A percentile compares a stretch with the other conserved stretches of the same genome.
These are phyloP conservation scores for Mus spretus DNA, from an alignment of 2,797 vertebrate genomes.

Conservation along the genomic window DNA sequence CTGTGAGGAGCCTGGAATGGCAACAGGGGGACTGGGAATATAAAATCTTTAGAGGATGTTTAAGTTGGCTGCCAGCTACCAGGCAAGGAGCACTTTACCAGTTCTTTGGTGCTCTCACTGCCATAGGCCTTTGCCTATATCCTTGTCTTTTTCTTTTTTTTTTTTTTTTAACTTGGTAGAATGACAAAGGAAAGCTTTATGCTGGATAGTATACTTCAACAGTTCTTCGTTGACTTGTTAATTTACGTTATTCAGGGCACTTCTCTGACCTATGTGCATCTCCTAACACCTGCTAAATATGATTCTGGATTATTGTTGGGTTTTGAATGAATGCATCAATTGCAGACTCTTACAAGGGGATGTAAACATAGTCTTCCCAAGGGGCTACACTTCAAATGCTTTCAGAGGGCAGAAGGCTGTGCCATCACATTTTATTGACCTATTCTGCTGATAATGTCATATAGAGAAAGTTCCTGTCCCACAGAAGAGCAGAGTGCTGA, in stretches of 20 bases:
- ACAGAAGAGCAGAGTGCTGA: conserved; percentile 58
- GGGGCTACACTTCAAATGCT: conserved; percentile 24
- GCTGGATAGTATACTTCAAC: conserved; percentile 28
- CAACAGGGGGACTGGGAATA: neutral
- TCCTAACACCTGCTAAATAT: conserved; percentile 25
- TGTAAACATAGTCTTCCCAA: neutral
- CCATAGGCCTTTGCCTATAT: neutral
- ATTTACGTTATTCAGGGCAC: conserved; percentile 33
- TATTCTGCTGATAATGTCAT: conserved; percentile 60
- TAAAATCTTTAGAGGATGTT: neutral
- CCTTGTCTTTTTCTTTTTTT: neutral
- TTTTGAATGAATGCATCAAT: conserved; percentile 24
- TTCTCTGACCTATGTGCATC: conserved; percentile 24
- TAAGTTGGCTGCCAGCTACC: neutral
- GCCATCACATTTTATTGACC: neutral
- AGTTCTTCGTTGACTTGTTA: conserved; percentile 56
- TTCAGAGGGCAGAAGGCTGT: conserved; percentile 51
- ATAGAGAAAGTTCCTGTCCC: conserved; percentile 65
- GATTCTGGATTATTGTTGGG: conserved; percentile 43
- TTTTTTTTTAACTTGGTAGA: neutral
- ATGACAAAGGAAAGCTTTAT: conserved; percentile 41
- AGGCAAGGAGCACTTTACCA: neutral
- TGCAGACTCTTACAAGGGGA: conserved; percentile 43
- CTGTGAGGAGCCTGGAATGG: neutral
- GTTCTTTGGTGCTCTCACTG: neutral